Evolutionary conservation across 2,888 invertebrate genomes (phyloP).

Genomic region (Hoplodrina blanda): DNA sequence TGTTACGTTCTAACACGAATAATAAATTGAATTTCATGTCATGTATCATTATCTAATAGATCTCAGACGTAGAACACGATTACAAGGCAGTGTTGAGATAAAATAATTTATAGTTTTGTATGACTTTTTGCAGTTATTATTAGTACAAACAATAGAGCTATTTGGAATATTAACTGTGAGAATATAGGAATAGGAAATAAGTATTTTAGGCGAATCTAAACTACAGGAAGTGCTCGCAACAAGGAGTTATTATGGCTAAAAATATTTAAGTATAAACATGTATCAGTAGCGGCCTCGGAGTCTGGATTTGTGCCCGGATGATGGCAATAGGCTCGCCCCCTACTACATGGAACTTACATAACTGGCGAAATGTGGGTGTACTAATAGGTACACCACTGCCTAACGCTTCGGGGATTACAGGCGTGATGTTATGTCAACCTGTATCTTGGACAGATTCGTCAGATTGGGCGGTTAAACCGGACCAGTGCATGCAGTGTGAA

Average conservation of each 20-base stretch:
- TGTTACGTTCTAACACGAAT: conserved; percentile 23
- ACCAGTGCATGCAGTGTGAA: background rate
- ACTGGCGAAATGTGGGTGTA: no score
- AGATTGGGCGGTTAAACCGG: background rate
- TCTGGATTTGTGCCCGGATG: no score
- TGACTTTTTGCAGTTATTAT: conserved; percentile 52
- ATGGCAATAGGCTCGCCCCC: no score
- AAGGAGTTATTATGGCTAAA: conserved; percentile 1
- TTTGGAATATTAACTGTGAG: conserved; percentile 48
- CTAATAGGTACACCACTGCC: no score
- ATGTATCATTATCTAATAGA: conserved; percentile 58
- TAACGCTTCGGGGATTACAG: no score
- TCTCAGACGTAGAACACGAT: conserved; percentile 48
- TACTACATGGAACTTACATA: no score
- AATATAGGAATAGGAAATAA: conserved; percentile 45
- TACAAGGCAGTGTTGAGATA: conserved; percentile 37
- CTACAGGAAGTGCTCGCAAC: conserved; percentile 25
- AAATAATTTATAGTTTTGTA: conserved; percentile 52
- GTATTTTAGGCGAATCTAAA: conserved; percentile 33
- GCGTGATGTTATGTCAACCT: background rate
- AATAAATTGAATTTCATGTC: conserved; percentile 59
- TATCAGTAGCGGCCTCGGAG: no score
- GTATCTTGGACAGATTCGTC: background rate
- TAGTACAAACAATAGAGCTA: conserved; percentile 52
- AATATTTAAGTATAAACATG: background rate